Evolutionary conservation across 1,140 invertebrate species (phyloP).

Genomic region (Solenopsis fugax): DNA sequence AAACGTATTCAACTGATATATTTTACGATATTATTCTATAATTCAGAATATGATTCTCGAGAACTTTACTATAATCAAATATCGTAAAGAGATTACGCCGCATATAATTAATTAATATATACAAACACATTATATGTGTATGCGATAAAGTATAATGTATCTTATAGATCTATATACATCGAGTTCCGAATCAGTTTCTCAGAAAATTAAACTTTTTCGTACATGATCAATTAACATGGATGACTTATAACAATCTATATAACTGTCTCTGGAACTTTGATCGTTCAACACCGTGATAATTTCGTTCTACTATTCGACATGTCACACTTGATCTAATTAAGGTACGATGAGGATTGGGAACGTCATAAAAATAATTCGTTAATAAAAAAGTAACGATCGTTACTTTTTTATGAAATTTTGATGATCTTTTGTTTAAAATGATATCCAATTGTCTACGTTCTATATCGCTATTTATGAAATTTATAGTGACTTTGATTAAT

Average conservation of each 20-base stretch:
- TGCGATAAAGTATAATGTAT: constrained; percentile 63
- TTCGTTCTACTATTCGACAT: not conserved
- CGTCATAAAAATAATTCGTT: no score
- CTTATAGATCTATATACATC: constrained; percentile 61
- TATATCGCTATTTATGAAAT: no score
- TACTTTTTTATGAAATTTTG: no score
- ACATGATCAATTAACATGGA: constrained; percentile 39
- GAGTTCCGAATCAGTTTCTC: constrained; percentile 8
- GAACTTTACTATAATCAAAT: not conserved
- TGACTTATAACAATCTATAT: constrained; percentile 30
- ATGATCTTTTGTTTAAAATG: no score
- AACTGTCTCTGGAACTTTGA: not conserved
- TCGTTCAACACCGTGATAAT: constrained; percentile 7
- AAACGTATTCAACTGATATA: not conserved
- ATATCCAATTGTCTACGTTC: no score
- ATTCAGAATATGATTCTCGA: not conserved
- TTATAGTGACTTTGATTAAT: no score
- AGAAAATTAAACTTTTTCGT: constrained; percentile 55
- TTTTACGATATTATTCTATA: not conserved
- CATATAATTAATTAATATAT: constrained; percentile 41
- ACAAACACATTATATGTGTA: not conserved
- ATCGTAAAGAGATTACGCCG: not conserved
- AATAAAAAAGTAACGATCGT: no score
- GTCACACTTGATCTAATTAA: not conserved
- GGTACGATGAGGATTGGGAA: no score